A percentile compares a stretch with the other conserved stretches of the same genome.
Evolutionary conservation across 2,888 invertebrate genomes (phyloP).

Genomic region (Geotrupes spiniger): DNA sequence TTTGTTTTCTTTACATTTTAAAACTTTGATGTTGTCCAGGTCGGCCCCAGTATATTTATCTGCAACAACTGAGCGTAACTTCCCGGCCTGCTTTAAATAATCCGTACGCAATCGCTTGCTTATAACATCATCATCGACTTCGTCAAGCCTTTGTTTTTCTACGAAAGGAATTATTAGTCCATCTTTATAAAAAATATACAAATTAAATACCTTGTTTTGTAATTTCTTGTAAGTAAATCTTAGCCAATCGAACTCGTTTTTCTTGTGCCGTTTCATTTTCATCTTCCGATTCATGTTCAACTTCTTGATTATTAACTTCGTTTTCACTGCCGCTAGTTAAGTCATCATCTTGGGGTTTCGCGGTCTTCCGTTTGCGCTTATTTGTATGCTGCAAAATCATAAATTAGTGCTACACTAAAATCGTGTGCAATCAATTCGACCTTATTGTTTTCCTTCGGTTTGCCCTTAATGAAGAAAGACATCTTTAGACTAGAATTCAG

Average conservation of each 20-base stretch:
- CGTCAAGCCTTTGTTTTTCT: slow-evolving; percentile 8
- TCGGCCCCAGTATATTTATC: slow-evolving; percentile 55
- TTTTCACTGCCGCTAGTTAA: slow-evolving; percentile 64
- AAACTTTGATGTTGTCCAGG: slow-evolving; percentile 48
- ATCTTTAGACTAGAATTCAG: too few relatives aligned
- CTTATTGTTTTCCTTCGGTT: slow-evolving; percentile 31
- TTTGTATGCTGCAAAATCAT: slow-evolving; percentile 8
- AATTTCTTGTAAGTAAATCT: slow-evolving; percentile 84
- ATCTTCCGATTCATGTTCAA: slow-evolving; percentile 54
- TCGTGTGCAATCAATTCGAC: slow-evolving; percentile 14
- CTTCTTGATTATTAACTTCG: slow-evolving; percentile 53
- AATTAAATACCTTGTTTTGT: slow-evolving; percentile 63
- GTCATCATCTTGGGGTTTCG: slow-evolving; percentile 46
- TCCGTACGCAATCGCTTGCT: slow-evolving; percentile 83
- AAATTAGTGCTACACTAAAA: background rate
- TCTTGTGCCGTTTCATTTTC: slow-evolving; percentile 84
- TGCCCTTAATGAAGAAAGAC: slow-evolving; percentile 44
- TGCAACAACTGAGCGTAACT: slow-evolving; percentile 73
- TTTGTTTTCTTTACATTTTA: slow-evolving; percentile 77
- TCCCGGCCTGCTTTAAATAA: slow-evolving; percentile 82
- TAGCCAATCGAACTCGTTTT: slow-evolving; percentile 85
- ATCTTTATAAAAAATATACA: background rate
- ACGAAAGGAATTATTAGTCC: background rate
- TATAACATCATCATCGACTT: slow-evolving; percentile 3
- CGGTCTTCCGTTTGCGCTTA: slow-evolving; percentile 3